phyloP scores from a whole-genome alignment of 2,113 vertebrate genomes.

The Plecturocebus donacophilus region DNA sequence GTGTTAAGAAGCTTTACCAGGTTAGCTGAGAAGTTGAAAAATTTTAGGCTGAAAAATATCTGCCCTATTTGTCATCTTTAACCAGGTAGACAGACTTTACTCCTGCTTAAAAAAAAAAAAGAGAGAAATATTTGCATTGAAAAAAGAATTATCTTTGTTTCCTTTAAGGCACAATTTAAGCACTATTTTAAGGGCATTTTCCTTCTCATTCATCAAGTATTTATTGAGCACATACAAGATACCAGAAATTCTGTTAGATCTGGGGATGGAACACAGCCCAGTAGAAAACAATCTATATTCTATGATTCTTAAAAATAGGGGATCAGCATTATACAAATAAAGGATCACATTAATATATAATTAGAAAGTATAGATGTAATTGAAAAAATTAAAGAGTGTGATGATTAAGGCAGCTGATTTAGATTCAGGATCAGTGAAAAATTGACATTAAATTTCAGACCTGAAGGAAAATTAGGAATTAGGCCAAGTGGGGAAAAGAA shows the following conservation, averaged over 20 bases:
- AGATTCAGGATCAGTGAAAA: background rate
- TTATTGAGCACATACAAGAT: background rate
- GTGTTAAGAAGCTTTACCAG: background rate
- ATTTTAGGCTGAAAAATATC: background rate
- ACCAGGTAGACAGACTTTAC: background rate
- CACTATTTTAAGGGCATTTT: background rate
- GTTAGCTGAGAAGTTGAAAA: background rate
- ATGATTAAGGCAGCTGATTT: background rate
- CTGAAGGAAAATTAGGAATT: background rate
- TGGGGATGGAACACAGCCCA: background rate
- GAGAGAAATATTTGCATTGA: background rate
- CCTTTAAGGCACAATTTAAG: conserved; percentile 9
- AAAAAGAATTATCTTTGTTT: background rate
- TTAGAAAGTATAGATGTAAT: background rate
- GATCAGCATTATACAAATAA: background rate
- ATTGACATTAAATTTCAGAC: background rate
- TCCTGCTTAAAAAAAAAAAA: background rate
- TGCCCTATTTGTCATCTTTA: background rate
- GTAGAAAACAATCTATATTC: background rate
- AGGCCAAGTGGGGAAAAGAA: background rate
- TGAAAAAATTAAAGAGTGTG: background rate
- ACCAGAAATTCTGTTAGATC: background rate
- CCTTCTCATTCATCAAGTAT: background rate
- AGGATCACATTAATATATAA: background rate
- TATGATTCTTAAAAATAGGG: background rate